A percentile compares a stretch with the other conserved stretches of the same genome.
Conservation (phyloP, 1,140 invertebrate species). For the Halictus rubicundus region DNA sequence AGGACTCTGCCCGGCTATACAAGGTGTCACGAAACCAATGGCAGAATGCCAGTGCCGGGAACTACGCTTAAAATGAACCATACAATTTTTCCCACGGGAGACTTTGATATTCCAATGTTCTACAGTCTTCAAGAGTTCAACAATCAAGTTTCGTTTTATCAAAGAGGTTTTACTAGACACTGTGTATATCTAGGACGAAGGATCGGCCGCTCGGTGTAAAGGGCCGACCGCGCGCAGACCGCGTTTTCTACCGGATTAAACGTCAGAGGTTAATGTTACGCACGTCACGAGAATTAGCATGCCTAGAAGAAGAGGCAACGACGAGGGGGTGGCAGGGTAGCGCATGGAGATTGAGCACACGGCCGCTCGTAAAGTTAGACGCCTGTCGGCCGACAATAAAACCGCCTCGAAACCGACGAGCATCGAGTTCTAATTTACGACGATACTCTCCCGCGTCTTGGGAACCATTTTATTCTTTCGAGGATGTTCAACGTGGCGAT, state of each 20-base stretch:
- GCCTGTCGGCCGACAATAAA: constrained; percentile 78
- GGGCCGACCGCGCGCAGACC: constrained; percentile 50
- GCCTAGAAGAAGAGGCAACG: constrained; percentile 52
- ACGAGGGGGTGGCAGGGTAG: constrained; percentile 14
- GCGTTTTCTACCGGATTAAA: constrained; percentile 68
- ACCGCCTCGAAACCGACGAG: constrained; percentile 65
- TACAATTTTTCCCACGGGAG: too few relatives aligned
- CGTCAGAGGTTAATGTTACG: constrained; percentile 73
- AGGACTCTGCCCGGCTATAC: constrained; percentile 41
- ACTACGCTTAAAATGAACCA: too few relatives aligned
- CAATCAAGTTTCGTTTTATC: too few relatives aligned
- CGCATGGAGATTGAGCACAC: constrained; percentile 46
- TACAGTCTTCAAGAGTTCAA: too few relatives aligned
- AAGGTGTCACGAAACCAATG: too few relatives aligned
- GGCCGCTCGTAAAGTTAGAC: constrained; percentile 78
- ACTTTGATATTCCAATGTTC: too few relatives aligned
- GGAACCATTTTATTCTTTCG: constrained; percentile 1
- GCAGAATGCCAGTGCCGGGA: too few relatives aligned
- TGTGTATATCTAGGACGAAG: neutral
- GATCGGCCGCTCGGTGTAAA: constrained; percentile 46
- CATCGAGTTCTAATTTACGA: constrained; percentile 1
- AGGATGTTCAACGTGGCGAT: neutral
- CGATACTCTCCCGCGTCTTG: neutral
- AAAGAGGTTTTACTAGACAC: too few relatives aligned
- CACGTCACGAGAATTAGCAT: constrained; percentile 74